A percentile compares a stretch with the other conserved stretches of the same genome.
Evolutionary conservation across 2,797 vertebrate genomes (phyloP).

Genomic region (Chelon labrosus): DNA sequence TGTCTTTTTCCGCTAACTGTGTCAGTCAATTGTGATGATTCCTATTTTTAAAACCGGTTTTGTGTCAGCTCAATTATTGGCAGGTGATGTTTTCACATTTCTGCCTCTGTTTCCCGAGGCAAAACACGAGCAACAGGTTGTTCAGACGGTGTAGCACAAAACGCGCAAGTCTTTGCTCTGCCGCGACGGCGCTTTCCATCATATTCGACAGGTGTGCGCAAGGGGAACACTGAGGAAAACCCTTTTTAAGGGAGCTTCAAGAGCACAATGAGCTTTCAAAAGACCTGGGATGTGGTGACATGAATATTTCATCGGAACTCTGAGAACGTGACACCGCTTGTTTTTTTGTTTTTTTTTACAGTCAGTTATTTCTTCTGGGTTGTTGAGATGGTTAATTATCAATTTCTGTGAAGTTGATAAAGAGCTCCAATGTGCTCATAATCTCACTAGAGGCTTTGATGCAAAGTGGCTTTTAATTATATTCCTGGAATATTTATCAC

Average conservation of each 20-base stretch:
- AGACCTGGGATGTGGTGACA: conserved; percentile 26
- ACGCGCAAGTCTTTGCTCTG: conserved; percentile 9
- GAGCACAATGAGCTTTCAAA: conserved; percentile 26
- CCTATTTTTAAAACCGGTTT: no score
- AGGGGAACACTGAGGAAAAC: neutral
- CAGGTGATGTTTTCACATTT: no score
- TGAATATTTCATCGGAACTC: conserved; percentile 54
- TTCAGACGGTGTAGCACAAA: neutral
- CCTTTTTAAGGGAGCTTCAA: conserved; percentile 37
- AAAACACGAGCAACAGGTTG: conserved; percentile 6
- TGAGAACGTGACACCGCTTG: conserved; percentile 35
- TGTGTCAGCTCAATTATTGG: no score
- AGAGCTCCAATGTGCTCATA: conserved; percentile 37
- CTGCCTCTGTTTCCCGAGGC: no score
- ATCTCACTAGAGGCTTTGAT: conserved; percentile 16
- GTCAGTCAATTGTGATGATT: no score
- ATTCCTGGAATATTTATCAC: conserved; percentile 17
- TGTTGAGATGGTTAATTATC: conserved; percentile 59
- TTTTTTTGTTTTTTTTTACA: conserved; percentile 11
- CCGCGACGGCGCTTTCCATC: conserved; percentile 19
- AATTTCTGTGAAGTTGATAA: conserved; percentile 44
- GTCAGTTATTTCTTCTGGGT: conserved; percentile 35
- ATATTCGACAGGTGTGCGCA: conserved; percentile 20
- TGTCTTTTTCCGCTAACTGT: no score
- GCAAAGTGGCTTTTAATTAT: conserved; percentile 10